phyloP scores from a whole-genome alignment of 2,888 invertebrate species.

The Aproaerema taeniolella region DNA sequence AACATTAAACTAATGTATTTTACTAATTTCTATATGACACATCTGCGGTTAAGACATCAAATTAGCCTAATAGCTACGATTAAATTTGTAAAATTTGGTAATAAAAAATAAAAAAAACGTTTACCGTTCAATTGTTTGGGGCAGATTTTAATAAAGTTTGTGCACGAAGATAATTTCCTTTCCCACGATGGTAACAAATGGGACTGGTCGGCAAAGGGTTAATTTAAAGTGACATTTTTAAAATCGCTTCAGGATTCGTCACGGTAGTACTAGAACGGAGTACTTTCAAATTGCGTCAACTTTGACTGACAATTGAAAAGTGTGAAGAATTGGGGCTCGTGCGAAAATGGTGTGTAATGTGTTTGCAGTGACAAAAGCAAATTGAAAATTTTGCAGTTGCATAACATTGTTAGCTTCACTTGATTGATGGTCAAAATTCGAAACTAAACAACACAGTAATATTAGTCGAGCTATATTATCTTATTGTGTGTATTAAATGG shows the following conservation, averaged over 20 bases:
- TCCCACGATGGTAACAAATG: slow-evolving; percentile 45
- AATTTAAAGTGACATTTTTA: slow-evolving; percentile 61
- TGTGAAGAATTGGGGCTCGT: slow-evolving; percentile 62
- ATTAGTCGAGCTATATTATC: too few relatives aligned
- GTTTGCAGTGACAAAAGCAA: too few relatives aligned
- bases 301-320: slow-evolving; percentile 63
- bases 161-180: slow-evolving; percentile 22
- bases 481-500: too few relatives aligned
- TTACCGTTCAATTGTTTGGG: slow-evolving; percentile 4
- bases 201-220: slow-evolving; percentile 50
- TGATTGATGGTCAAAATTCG: too few relatives aligned
- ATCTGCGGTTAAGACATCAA: slow-evolving; percentile 42
- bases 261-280: slow-evolving; percentile 47
- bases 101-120: slow-evolving; percentile 2
- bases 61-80: slow-evolving; percentile 7
- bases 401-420: too few relatives aligned
- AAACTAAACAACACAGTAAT: too few relatives aligned
- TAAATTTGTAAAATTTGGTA: slow-evolving; percentile 22
- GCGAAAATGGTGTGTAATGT: too few relatives aligned
- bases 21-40: slow-evolving; percentile 40
- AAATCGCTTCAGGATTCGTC: slow-evolving; percentile 60
- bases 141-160: slow-evolving; percentile 2
- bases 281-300: slow-evolving; percentile 56
- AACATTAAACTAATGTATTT: slow-evolving; percentile 33
- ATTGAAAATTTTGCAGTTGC: too few relatives aligned